These are phyloP conservation scores for Leucophenga montana DNA, from an alignment of 2,888 invertebrate genomes.

Conservation along the genomic window DNA sequence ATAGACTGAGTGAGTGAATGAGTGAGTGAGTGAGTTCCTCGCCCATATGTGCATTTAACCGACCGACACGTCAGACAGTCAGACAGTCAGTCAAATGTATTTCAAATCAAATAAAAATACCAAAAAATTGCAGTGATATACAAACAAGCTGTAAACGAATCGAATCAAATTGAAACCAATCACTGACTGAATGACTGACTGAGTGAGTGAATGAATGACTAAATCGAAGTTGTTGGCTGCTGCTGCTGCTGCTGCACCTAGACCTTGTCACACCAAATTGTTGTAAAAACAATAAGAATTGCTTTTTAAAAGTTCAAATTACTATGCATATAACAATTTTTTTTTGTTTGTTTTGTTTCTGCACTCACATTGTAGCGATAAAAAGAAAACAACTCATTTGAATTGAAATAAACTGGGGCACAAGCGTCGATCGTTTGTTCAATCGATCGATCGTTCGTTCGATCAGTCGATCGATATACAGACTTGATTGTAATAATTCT, in stretches of 20 bases:
- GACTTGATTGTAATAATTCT: constrained; percentile 23
- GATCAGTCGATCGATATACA: too few species aligned
- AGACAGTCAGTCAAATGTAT: background rate
- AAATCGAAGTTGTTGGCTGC: constrained; percentile 13
- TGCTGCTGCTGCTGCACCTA: constrained; percentile 59
- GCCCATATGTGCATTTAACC: constrained; percentile 10
- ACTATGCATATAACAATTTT: constrained; percentile 22
- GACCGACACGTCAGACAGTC: constrained; percentile 5
- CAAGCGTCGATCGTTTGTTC: background rate
- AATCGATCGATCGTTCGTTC: too few species aligned
- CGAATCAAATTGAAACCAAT: constrained; percentile 13
- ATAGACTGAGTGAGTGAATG: background rate
- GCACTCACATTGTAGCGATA: background rate
- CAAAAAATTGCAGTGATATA: background rate
- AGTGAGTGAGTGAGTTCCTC: background rate
- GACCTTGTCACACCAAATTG: constrained; percentile 58
- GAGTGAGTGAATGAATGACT: constrained; percentile 17
- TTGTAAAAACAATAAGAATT: constrained; percentile 26
- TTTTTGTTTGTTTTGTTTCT: background rate
- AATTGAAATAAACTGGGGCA: constrained; percentile 25
- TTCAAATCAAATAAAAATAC: constrained; percentile 26
- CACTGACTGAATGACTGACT: constrained; percentile 16
- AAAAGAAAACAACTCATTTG: constrained; percentile 10
- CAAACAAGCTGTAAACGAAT: background rate
- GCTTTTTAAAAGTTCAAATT: constrained; percentile 29